A percentile compares a stretch with the other conserved stretches of the same genome.
phyloP scores from a whole-genome alignment of 2,113 vertebrate genomes.

The Myocastor coypus region DNA sequence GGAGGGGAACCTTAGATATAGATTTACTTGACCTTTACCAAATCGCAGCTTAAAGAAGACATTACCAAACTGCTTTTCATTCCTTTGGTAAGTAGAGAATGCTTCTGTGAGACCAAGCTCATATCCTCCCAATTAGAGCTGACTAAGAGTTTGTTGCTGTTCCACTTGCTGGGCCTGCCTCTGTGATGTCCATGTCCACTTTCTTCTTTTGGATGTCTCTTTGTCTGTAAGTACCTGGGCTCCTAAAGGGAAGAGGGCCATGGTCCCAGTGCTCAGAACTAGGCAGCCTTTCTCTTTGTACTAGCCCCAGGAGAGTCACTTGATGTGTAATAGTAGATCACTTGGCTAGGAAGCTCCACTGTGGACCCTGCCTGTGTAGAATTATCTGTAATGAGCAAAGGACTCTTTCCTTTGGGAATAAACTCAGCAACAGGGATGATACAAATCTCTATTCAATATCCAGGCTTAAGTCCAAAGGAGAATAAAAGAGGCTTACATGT shows the following conservation, averaged over 20 bases:
- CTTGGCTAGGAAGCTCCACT: background rate
- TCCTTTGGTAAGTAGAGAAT: slow-evolving; percentile 23
- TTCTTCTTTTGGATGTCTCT: background rate
- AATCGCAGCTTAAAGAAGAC: slow-evolving; percentile 31
- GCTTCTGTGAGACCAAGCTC: background rate
- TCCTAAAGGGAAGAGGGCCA: background rate
- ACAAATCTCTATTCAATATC: background rate
- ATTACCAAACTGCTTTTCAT: slow-evolving; percentile 28
- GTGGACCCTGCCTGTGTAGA: background rate
- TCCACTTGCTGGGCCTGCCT: background rate
- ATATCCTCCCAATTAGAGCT: background rate
- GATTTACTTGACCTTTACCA: slow-evolving; percentile 7
- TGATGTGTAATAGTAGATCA: background rate
- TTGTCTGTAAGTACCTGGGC: background rate
- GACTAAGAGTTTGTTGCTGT: background rate
- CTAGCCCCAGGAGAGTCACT: background rate
- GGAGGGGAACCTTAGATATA: slow-evolving; percentile 18
- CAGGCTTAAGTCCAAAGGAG: slow-evolving; percentile 28
- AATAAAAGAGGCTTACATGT: background rate
- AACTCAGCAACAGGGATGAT: background rate
- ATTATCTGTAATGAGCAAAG: background rate
- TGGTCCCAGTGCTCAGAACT: background rate
- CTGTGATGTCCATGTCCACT: background rate
- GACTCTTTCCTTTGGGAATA: slow-evolving; percentile 4
- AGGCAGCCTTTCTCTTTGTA: background rate